Evolutionary conservation across 2,113 vertebrate species (phyloP).

Genomic region (Forbesichthys agassizii): DNA sequence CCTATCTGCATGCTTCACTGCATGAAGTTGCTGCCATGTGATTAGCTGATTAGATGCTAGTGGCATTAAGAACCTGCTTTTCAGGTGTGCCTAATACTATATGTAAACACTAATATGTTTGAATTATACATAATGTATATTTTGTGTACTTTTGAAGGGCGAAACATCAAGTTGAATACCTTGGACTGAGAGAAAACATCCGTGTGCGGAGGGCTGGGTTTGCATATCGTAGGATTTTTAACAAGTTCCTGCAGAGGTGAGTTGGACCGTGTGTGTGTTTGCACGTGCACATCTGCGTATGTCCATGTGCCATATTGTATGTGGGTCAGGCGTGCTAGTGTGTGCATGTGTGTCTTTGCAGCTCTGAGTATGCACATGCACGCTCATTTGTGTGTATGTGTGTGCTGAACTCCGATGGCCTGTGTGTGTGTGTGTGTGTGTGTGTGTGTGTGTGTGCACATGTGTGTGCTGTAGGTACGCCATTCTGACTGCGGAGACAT

Average conservation of each 20-base stretch:
- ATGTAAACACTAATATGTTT: too few species aligned
- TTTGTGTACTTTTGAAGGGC: constrained; percentile 68
- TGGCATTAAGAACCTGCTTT: too few species aligned
- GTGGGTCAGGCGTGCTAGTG: neutral
- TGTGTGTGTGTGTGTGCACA: neutral
- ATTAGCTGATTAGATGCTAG: too few species aligned
- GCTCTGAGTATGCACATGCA: neutral
- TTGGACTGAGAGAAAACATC: constrained; percentile 94
- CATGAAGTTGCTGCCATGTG: too few species aligned
- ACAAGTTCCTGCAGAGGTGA: constrained; percentile 92
- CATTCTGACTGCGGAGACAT: constrained; percentile 90
- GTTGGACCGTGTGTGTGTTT: neutral
- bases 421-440: neutral
- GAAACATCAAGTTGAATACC: constrained; percentile 94
- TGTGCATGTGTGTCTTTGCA: neutral
- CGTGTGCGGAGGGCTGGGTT: constrained; percentile 90
- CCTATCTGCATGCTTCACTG: too few species aligned
- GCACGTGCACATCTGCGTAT: constrained; percentile 3
- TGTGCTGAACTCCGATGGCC: neutral
- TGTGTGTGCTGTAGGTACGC: constrained; percentile 81
- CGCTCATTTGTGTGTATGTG: constrained; percentile 4
- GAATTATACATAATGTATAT: too few species aligned
- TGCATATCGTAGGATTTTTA: constrained; percentile 90
- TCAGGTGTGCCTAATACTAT: too few species aligned
- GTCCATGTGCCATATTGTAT: neutral